Percentiles rank a stretch among this genome's conserved stretches.
These are phyloP conservation scores for Parnassius glacialis DNA, from an alignment of 2,888 invertebrate species.

Conservation along the genomic window DNA sequence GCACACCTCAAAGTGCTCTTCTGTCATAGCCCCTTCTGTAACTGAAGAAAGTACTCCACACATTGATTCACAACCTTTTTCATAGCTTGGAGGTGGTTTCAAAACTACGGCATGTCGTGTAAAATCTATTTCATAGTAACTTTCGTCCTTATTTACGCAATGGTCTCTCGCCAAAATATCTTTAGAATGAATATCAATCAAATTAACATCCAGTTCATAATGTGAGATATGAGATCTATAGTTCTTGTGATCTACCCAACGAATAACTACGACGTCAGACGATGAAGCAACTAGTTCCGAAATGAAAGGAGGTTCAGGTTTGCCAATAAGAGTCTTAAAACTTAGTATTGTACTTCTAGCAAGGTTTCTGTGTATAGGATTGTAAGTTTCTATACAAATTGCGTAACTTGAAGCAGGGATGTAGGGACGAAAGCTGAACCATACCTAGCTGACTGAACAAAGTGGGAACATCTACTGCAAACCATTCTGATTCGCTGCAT, in stretches of 20 bases:
- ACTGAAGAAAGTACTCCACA: constrained; percentile 58
- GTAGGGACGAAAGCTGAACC: constrained; percentile 46
- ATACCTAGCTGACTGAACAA: constrained; percentile 37
- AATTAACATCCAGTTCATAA: constrained; percentile 59
- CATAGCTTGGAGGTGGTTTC: constrained; percentile 61
- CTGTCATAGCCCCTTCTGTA: constrained; percentile 53
- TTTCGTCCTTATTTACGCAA: constrained; percentile 43
- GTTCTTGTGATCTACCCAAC: constrained; percentile 66
- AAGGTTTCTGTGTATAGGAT: constrained; percentile 43
- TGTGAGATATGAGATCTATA: constrained; percentile 52
- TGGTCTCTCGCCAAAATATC: constrained; percentile 49
- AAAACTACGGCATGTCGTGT: constrained; percentile 58
- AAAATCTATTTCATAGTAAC: constrained; percentile 47
- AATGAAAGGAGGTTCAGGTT: constrained; percentile 68
- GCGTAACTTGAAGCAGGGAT: constrained; percentile 67
- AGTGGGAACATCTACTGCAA: constrained; percentile 43
- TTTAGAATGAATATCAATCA: constrained; percentile 51
- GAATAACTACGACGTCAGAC: constrained; percentile 48
- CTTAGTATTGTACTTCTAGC: constrained; percentile 57
- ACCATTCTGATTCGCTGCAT: constrained; percentile 68
- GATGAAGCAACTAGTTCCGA: constrained; percentile 56
- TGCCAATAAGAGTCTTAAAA: constrained; percentile 60
- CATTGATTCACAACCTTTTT: constrained; percentile 59
- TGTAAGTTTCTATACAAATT: constrained; percentile 62
- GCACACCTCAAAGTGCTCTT: constrained; percentile 64